Base-by-base conservation (phyloP, 2,888 invertebrate species). In the Adelphocoris suturalis region DNA sequence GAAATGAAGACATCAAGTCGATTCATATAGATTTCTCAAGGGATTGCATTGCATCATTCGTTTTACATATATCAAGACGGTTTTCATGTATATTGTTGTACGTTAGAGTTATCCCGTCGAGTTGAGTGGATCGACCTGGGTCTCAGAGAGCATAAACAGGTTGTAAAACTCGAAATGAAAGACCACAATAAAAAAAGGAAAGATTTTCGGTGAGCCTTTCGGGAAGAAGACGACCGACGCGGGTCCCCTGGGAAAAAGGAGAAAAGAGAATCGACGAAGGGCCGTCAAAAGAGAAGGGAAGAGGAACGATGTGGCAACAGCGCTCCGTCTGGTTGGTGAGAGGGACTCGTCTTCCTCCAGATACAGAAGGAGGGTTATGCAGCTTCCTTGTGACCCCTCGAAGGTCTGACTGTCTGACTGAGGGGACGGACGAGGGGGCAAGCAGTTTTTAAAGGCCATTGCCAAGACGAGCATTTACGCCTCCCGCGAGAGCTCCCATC, bases 221-320 rank as follows among this genome's bases (percentile, higher is more conserved):
- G 61, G 27, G 55, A 61, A 61, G 46, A 57, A 28, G 55, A 85
- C 23, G 55, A 37, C 55, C n/a, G 57, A 55, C 27, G 27, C 28
- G 27, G 28, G 37, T 46, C 16, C 12, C 13, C 28, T 1, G 46
- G 16, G 19, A 28, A 76, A 28, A 28, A n/a, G 46, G 37, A 47
- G 37, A 78, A 47, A 11, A 47, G 78, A 78, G 37, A 14, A 37
- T 46, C 78, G 14, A 9, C 16, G 78, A 78, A 78, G 78, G 78
- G 78, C 78, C 78, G 78, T 78, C 78, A 78, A 46, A 78, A 78
- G 78, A 47, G 78, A 78, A 78, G 78, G 78, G 78, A 78, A 46
- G 78, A n/a, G n/a, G n/a, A n/a, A n/a, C 37, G 78, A 78, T 46
- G 78, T 78, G 78, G 78, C 78, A 78, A 78, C 78, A 47, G 46